A percentile compares a stretch with the other conserved stretches of the same genome.
Conservation (phyloP, 2,113 vertebrate species). For the Hypomesus transpacificus region DNA sequence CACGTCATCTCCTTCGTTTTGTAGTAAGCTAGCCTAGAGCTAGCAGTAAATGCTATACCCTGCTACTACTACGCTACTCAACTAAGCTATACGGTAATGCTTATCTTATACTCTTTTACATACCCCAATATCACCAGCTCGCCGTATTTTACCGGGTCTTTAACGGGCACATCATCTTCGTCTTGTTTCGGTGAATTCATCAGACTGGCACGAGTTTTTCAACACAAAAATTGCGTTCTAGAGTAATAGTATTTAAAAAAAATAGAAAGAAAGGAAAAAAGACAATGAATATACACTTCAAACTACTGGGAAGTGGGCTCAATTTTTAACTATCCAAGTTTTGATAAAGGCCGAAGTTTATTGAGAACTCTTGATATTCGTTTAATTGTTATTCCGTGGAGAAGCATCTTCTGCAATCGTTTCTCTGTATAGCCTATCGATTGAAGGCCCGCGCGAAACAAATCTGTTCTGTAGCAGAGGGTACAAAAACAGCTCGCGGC, state of each 20-base stretch:
- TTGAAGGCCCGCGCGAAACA: conserved; percentile 37
- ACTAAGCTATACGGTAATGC: conserved; percentile 7
- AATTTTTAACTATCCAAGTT: conserved; percentile 50
- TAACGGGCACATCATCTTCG: conserved; percentile 85
- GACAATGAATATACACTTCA: conserved; percentile 59
- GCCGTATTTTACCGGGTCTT: conserved; percentile 94
- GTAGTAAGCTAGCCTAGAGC: conserved; percentile 9
- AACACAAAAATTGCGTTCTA: conserved; percentile 37
- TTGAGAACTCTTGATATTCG: conserved; percentile 40
- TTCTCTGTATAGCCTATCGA: conserved; percentile 41
- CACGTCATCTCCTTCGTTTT: conserved; percentile 27
- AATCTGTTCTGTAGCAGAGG: conserved; percentile 60
- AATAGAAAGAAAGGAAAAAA: conserved; percentile 31
- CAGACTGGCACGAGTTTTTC: conserved; percentile 65
- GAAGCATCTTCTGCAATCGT: conserved; percentile 50
- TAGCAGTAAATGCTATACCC: not conserved
- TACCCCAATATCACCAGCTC: conserved; percentile 93
- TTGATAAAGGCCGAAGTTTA: conserved; percentile 54
- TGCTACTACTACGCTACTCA: conserved; percentile 14
- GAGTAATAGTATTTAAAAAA: conserved; percentile 34
- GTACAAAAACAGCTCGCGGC: conserved; percentile 68
- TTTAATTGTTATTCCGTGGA: conserved; percentile 48
- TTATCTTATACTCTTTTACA: conserved; percentile 54
- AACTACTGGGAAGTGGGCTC: conserved; percentile 48
- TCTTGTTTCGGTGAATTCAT: conserved; percentile 92